Percentiles rank a stretch among this genome's conserved stretches.
phyloP scores from a whole-genome alignment of 2,113 vertebrate species.

The Podarcis cretensis region DNA sequence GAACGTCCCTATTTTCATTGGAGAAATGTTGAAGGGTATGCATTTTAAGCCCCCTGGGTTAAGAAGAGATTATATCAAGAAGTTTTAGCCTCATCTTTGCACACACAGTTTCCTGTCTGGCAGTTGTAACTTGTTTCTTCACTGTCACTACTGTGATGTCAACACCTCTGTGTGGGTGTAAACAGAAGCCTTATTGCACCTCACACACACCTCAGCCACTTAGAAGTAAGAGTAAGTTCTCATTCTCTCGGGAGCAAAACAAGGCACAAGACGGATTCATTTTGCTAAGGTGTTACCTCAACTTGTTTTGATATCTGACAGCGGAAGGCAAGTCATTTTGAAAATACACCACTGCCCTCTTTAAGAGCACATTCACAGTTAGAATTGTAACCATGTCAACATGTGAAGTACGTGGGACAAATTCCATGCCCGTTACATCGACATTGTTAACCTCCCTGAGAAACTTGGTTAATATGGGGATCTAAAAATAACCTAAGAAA shows the following conservation, averaged over 20 bases:
- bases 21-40: too few species aligned
- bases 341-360: neutral
- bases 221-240: slow-evolving; percentile 33
- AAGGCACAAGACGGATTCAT: slow-evolving; percentile 44
- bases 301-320: slow-evolving; percentile 51
- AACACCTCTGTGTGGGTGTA: fast-evolving
- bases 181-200: neutral
- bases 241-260: slow-evolving; percentile 50
- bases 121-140: neutral
- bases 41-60: neutral
- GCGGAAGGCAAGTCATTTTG: neutral
- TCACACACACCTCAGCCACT: neutral
- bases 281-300: slow-evolving; percentile 45
- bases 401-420: neutral
- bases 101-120: neutral
- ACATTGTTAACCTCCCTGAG: neutral
- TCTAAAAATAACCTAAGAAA: neutral
- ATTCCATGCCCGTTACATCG: neutral
- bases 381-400: neutral
- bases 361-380: neutral
- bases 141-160: neutral
- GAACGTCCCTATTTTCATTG: too few species aligned
- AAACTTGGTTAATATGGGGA: neutral
- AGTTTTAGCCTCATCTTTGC: neutral
- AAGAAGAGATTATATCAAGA: neutral